Base-by-base conservation (phyloP, 2,113 vertebrate species). In the Peromyscus polionotus region DNA sequence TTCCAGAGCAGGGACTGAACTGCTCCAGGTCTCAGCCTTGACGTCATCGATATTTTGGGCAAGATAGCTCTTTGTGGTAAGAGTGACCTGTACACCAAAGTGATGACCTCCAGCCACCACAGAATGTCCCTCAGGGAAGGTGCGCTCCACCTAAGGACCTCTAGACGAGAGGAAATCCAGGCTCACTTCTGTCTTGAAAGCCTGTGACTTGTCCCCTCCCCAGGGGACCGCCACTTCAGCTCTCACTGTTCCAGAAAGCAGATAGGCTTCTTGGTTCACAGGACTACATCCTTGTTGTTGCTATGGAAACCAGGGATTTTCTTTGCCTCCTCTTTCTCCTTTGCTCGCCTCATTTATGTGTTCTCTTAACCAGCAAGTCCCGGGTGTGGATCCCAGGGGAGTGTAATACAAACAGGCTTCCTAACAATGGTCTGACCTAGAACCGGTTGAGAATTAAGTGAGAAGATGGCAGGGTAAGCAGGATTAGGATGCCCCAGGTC, bases 221-320 rank as follows among this genome's bases (percentile, higher is more conserved):
- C 42, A 45, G 63, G 76, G 75, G 36, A 3, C 17, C 16, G 17
- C 88, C 42, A 7, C 81, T 36, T 67, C 9, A 1, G 39, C 9
- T 39, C 45, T 33, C 61, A 4, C 20, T 13, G 10, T 20, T 65
- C 48, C 1, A 9, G 84, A 12, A 72, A 73, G 85, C 54, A 57
- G 87, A 88, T 75, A 1, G 0, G 61, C 6, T 48, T 51, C 68
- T 20, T 19, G 9, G 33, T 39, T 68, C 63, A 17, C 1, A 11
- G 81, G 19, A 28, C 89, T 4, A 77, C 57, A 70, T 22, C 75
- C 76, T 67, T 57, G 13, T 80, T 0, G 84, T 96, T 94, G 94
- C 95, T 86, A 79, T 97, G 92, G 97, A 93, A 95, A 97, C 96
- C 1, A 4, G 87, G 45, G 9, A 16, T 88, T 63, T 81, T 45